phyloP scores from a whole-genome alignment of 2,888 invertebrate genomes.

The Agrotis exclamationis region DNA sequence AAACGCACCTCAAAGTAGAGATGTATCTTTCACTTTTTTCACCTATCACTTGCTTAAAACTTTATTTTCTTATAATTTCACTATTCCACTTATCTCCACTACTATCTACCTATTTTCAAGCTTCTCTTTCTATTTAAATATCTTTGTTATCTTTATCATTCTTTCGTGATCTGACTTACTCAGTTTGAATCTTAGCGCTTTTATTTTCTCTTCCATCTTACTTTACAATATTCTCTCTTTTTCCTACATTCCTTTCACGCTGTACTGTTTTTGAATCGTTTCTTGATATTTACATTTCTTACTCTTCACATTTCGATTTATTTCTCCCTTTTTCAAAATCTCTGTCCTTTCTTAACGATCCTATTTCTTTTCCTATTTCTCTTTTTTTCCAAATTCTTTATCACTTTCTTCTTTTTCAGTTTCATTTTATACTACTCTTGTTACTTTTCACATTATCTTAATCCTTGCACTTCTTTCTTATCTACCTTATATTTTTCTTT shows the following conservation, averaged over 20 bases:
- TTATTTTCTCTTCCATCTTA: conserved; percentile 5
- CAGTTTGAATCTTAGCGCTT: neutral
- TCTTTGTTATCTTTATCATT: neutral
- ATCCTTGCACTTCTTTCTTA: neutral
- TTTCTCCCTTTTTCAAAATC: neutral
- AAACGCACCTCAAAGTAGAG: conserved; percentile 17
- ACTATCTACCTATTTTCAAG: neutral
- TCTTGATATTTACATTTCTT: neutral
- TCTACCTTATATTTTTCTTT: neutral
- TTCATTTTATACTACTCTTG: neutral
- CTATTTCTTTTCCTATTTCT: neutral
- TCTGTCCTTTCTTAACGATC: neutral
- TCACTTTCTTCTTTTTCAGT: neutral
- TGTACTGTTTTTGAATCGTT: neutral
- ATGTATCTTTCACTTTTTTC: conserved; percentile 2
- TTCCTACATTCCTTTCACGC: neutral
- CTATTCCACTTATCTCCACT: conserved; percentile 12
- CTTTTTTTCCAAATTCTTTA: neutral
- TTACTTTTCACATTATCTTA: neutral
- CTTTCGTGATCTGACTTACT: neutral
- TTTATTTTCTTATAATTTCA: neutral
- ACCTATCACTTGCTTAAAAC: neutral
- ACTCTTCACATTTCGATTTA: neutral
- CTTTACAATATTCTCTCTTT: conserved; percentile 10
- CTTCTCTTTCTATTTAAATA: neutral